Evolutionary conservation across 2,797 vertebrate genomes (phyloP), one percentile per base, ranked within the genome.

Genomic region (Semaprochilodus insignis): DNA sequence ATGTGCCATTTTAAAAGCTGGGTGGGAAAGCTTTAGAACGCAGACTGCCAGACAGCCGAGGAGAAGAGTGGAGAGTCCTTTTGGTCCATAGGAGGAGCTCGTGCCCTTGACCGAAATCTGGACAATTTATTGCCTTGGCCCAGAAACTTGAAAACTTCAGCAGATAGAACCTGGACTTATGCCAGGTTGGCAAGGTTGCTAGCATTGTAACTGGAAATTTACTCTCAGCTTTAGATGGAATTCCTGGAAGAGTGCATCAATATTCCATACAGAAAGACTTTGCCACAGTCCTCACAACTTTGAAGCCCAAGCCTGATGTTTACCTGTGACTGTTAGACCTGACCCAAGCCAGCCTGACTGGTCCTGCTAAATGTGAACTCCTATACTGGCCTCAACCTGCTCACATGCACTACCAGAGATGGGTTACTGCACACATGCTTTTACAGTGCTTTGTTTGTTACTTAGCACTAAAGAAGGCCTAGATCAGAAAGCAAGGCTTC

Each of bases 1-100:
- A 87, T 84, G 81, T 83, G 80, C 74, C 83, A 73, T 85, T 89
- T 87, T 83, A 74, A 83, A 85, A 75, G 78, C 80, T 83, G 83
- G 82, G 72, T 88, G 82, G 81, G 78, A 86, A 85, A 71, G 72
- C 65, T 59, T 27, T 1, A 57, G 78, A 83, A 85, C 74, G 80
- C 72, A 82, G 66, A 36, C 83, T 80, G 66, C 81, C 73, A 80
- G 82, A 80, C 84, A 78, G 83, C 67, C 71, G 59, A 66, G 63
- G 65, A 74, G 71, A 77, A 81, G 62, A 70, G 66, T 40, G 40
- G 23, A 31, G 44, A 55, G 21, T 7, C 25, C 23, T 63, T 74
- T 75, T 51, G 4, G 65, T 81, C 63, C 67, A 62, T 25, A 54
- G 60, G 51, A 70, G 71, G 70, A 84, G 60, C 60, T 44, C 57